phyloP scores from a whole-genome alignment of 2,113 vertebrate genomes.

The Brachionichthys hirsutus region DNA sequence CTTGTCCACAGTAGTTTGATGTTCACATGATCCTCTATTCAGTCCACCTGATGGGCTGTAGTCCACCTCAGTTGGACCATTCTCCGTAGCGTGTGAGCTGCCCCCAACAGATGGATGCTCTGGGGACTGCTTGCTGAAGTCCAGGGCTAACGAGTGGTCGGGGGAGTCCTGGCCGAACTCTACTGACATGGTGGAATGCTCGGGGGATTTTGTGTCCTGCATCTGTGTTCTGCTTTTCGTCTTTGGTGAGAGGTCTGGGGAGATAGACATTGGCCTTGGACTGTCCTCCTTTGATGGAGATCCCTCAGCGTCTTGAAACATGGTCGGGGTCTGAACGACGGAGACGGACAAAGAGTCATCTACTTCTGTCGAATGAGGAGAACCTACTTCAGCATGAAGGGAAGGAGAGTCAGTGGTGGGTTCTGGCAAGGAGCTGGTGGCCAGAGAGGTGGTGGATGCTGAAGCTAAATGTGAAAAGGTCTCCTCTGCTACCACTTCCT shows the following conservation, averaged over 20 bases:
- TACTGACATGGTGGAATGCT: conserved; percentile 88
- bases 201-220: conserved; percentile 85
- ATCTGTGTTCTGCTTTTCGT: conserved; percentile 80
- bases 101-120: conserved; percentile 81
- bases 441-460: conserved; percentile 92
- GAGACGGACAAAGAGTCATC: conserved; percentile 97
- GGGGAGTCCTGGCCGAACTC: conserved; percentile 91
- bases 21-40: conserved; percentile 71
- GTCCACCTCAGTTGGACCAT: conserved; percentile 94
- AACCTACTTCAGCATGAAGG: conserved; percentile 93
- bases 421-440: conserved; percentile 93
- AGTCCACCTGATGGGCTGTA: conserved; percentile 85
- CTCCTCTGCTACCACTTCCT: conserved; percentile 93
- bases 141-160: conserved; percentile 90
- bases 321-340: conserved; percentile 92
- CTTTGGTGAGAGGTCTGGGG: conserved; percentile 92
- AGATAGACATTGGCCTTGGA: conserved; percentile 96
- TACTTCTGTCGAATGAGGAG: conserved; percentile 95
- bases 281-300: conserved; percentile 93
- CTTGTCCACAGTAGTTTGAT: conserved; percentile 76
- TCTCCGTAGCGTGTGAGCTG: conserved; percentile 85
- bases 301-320: conserved; percentile 92
- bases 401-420: conserved; percentile 94
- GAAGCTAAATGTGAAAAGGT: conserved; percentile 96
- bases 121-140: conserved; percentile 93